A percentile compares a stretch with the other conserved stretches of the same genome.
phyloP scores from a whole-genome alignment of 1,140 invertebrate species.

The Diorhabda carinulata region DNA sequence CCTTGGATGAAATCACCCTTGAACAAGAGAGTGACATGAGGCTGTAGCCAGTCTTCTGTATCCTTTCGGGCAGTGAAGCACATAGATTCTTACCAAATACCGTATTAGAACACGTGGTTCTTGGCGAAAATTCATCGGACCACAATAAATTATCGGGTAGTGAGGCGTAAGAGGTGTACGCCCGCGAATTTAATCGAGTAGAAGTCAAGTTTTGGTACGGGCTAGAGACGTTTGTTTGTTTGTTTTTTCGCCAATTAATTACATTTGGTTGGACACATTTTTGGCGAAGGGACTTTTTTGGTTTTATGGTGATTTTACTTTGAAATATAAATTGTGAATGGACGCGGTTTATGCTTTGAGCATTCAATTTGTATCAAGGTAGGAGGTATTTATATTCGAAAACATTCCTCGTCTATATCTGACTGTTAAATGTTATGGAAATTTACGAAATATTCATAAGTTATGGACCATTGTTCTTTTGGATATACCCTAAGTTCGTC shows the following conservation, averaged over 20 bases:
- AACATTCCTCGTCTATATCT: no score
- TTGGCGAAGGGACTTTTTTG: conserved; percentile 11
- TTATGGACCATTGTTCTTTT: no score
- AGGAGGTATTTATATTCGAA: background rate
- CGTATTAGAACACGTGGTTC: conserved; percentile 35
- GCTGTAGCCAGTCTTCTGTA: conserved; percentile 45
- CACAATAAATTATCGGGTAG: conserved; percentile 38
- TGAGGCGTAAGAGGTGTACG: conserved; percentile 41
- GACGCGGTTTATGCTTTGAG: conserved; percentile 12
- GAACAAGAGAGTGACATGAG: conserved; percentile 44
- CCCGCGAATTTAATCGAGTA: conserved; percentile 35
- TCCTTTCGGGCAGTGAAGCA: conserved; percentile 44
- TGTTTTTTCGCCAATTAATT: conserved; percentile 18
- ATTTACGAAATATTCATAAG: no score
- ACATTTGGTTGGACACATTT: conserved; percentile 10
- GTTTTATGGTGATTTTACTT: conserved; percentile 1
- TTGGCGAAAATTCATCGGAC: conserved; percentile 29
- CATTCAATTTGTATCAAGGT: background rate
- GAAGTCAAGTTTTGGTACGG: conserved; percentile 17
- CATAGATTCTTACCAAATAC: conserved; percentile 31
- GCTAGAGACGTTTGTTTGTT: conserved; percentile 24
- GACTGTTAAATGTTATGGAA: no score
- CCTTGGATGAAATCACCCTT: conserved; percentile 46
- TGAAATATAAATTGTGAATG: conserved; percentile 1
- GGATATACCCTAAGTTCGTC: no score